Evolutionary conservation across 2,113 vertebrate species (phyloP), one percentile per base, ranked within the genome.

Genomic region (Entomyzon cyanotis): DNA sequence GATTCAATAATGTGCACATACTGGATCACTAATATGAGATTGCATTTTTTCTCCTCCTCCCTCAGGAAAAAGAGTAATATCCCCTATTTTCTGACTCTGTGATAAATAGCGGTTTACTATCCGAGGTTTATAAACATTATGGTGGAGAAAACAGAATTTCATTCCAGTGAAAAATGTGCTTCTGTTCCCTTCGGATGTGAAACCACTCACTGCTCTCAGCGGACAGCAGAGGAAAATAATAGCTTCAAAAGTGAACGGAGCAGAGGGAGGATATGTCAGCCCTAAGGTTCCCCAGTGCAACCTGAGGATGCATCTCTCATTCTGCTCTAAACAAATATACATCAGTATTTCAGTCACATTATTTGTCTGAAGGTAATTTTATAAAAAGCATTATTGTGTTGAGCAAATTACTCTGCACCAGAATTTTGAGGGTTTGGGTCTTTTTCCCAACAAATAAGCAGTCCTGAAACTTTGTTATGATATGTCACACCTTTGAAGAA

Each of bases 121-220:
- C 24, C 1, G 1, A 65, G 25, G 27, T 91, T 93, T 89, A 79
- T 65, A 87, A 93, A 74, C 37, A 76, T 63, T 53, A 60, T n/a
- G 7, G 19, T 84, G 28, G 55, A 78, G 67, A 81, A 74, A 86
- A 76, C 11, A 83, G 55, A 93, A 83, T 93, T 90, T 76, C 21
- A 94, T 94, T 93, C n/a, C 33, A 58, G 19, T 90, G 89, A 94
- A 94, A 94, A 96, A 94, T 86, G 28, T 78, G 30, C n/a, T 73
- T 50, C 65, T 59, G 19, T 83, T 91, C 52, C 74, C 13, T 94
- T 89, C 41, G 71, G 44, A 71, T 73, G 67, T 85, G 68, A 95
- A 96, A 85, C 23, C 33, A 41, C 21, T 90, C 58, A 75, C 65
- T 76, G 47, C 15, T 94, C 52, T 90, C 56, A 90, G 63, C 50